phyloP scores from a whole-genome alignment of 1,140 invertebrate species.

The Sitodiplosis mosellana region DNA sequence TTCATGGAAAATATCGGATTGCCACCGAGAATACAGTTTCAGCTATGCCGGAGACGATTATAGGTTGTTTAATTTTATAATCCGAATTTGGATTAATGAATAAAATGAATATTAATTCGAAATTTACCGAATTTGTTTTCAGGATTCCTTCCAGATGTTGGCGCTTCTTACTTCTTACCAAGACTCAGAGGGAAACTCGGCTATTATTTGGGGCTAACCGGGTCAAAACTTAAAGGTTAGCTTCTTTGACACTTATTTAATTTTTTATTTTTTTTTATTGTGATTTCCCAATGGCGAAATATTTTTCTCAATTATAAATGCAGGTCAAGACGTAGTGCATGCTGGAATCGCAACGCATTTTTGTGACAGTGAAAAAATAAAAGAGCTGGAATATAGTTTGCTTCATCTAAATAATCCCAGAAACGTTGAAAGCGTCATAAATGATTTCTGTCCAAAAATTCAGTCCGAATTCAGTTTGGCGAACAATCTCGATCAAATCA shows the following conservation, averaged over 20 bases:
- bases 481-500: conserved; percentile 58
- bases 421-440: conserved; percentile 38
- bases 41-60: conserved; percentile 96
- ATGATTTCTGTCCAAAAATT: conserved; percentile 29
- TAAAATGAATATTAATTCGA: too few relatives aligned
- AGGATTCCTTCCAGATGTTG: conserved; percentile 92
- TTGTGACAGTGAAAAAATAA: conserved; percentile 46
- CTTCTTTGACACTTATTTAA: conserved; percentile 37
- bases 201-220: conserved; percentile 86
- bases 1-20: conserved; percentile 81
- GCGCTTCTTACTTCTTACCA: conserved; percentile 79
- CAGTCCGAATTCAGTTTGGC: conserved; percentile 51
- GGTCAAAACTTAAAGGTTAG: conserved; percentile 44
- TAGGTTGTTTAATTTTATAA: conserved; percentile 42
- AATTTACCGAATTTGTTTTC: too few relatives aligned
- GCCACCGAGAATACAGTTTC: conserved; percentile 94
- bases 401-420: conserved; percentile 35
- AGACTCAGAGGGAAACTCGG: conserved; percentile 77
- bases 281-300: too few relatives aligned
- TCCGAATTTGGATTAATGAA: too few relatives aligned
- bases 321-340: conserved; percentile 63
- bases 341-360: conserved; percentile 91
- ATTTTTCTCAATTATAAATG: neutral
- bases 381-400: conserved; percentile 42
- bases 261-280: neutral